Evolutionary conservation across 1,140 invertebrate genomes (phyloP).

Genomic region (Acromyrmex echinatior): DNA sequence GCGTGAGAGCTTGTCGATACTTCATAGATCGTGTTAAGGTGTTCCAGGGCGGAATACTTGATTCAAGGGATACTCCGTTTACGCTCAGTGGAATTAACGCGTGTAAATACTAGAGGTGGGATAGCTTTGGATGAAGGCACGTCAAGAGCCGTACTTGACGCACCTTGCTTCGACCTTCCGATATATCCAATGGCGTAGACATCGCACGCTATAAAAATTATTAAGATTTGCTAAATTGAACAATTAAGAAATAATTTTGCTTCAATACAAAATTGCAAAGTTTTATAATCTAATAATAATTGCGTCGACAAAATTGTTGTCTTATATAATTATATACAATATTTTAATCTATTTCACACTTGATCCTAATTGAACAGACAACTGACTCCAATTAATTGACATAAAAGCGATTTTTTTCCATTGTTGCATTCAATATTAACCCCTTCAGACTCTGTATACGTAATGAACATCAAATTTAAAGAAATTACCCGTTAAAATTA

Average conservation of each 20-base stretch:
- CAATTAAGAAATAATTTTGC: background rate
- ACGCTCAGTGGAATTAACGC: constrained; percentile 44
- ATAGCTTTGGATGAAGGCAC: constrained; percentile 65
- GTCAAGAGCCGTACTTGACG: constrained; percentile 62
- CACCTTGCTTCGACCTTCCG: constrained; percentile 54
- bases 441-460: no score
- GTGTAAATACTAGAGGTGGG: constrained; percentile 64
- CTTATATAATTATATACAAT: no score
- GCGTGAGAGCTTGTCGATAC: constrained; percentile 43
- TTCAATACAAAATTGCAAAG: background rate
- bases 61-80: constrained; percentile 47
- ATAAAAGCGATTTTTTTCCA: background rate
- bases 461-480: no score
- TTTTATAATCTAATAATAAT: constrained; percentile 5
- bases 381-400: background rate
- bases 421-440: background rate
- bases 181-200: constrained; percentile 6
- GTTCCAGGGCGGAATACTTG: constrained; percentile 37
- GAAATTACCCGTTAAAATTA: no score
- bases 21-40: constrained; percentile 43
- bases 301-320: background rate
- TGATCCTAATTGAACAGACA: background rate
- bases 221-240: background rate
- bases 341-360: background rate
- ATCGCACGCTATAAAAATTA: background rate